Evolutionary conservation across 2,113 vertebrate genomes (phyloP).

Genomic region (Spea bombifrons): DNA sequence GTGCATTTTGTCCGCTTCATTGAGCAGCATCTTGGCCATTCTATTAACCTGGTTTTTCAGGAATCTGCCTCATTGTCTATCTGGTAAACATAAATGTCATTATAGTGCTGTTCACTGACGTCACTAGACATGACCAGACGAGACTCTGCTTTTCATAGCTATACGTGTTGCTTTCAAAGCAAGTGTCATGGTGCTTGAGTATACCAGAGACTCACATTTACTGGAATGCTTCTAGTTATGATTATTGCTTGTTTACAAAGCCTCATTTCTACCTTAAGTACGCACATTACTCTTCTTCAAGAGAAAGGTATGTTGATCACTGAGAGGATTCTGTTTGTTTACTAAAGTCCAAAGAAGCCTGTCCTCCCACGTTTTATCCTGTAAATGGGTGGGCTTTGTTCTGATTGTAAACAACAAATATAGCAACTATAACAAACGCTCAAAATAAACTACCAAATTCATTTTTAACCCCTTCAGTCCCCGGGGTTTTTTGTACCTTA

Average conservation of each 20-base stretch:
- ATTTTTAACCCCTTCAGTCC: too few species aligned
- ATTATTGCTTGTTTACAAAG: background rate
- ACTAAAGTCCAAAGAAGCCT: conserved; percentile 23
- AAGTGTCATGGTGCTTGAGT: conserved; percentile 2
- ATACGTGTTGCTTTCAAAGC: background rate
- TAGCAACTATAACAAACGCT: background rate
- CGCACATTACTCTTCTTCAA: background rate
- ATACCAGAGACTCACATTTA: background rate
- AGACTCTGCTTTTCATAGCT: conserved; percentile 10
- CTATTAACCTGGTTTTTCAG: conserved; percentile 10
- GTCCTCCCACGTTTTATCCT: background rate
- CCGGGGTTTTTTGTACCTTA: too few species aligned
- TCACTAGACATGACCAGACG: conserved; percentile 26
- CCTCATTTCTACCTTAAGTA: conserved; percentile 15
- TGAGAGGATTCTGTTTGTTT: conserved; percentile 25
- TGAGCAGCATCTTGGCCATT: background rate
- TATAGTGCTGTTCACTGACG: conserved; percentile 4
- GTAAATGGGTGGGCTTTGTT: background rate
- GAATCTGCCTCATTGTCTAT: conserved; percentile 5
- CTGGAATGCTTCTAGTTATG: conserved; percentile 1
- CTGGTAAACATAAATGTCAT: background rate
- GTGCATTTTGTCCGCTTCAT: background rate
- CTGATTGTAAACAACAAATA: background rate
- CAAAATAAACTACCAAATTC: background rate
- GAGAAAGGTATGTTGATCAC: conserved; percentile 16